Evolutionary conservation across 2,797 vertebrate species (phyloP), one percentile per base, ranked within the genome.

Genomic region (Thripadectes ignobilis): DNA sequence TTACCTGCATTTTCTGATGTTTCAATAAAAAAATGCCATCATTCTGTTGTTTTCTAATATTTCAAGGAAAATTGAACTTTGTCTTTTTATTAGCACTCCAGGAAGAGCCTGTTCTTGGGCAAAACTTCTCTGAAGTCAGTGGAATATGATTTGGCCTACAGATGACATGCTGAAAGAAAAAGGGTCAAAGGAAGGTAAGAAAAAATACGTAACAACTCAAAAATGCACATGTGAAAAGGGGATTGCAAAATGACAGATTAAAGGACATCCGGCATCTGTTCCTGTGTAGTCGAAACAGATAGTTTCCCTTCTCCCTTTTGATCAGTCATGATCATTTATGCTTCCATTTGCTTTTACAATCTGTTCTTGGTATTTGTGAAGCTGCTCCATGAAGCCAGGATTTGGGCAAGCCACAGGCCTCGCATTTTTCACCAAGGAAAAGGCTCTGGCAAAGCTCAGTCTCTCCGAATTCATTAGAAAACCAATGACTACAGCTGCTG

Each of bases 301-400:
- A 29, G 26, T 59, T 92, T 67, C 34, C 9, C 38, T 58, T 68
- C 66, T 80, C 58, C 29, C 34, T 76, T 83, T 78, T 45, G 36
- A 59, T 94, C 89, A 92, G 83, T 95, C 58, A 0, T 80, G 90
- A 79, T 96, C 97, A 46, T 90, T 95, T 82, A 97, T 93, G 61
- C 51, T 97, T 87, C 76, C 91, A 15, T 87, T 93, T 73, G 89
- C 66, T 41, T 96, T 96, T 92, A 78, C 72, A n/a, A 94, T 97
- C 91, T 88, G 80, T 48, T 97, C 97, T 94, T 97, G 97, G 97
- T 98, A 99, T 71, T 97, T 98, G 90, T 96, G 98, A 90, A 99
- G 98, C 95, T 99, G 99, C 24, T 99, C 98, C 98, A 99, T 95
- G 96, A 99, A 99, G 71, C 99, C 99, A 2, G 98, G 97, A 97